Evolutionary conservation across 2,113 vertebrate species (phyloP), one percentile per base, ranked within the genome.

Genomic region (Smithornis capensis): DNA sequence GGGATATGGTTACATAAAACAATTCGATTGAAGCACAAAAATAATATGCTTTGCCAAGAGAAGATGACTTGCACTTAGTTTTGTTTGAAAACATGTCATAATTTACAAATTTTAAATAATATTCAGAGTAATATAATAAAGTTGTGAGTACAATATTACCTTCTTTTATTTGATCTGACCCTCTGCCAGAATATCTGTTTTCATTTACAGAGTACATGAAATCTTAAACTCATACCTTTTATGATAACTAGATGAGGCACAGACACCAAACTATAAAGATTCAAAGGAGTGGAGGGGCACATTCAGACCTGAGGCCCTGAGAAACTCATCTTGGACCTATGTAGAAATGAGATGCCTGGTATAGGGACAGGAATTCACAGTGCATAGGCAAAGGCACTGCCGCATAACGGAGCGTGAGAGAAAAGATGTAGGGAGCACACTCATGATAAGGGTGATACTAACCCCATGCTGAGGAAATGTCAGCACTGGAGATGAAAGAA

Each of bases 1-100:
- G 92, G 44, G 83, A 74, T 35, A 55, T 24, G 31, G 18, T 90
- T 94, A 86, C 71, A 71, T 70, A 81, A 95, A 90, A 71, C 60
- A 94, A 93, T 87, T 90, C 27, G 84, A 86, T 76, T 93, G 82
- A 82, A 89, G 45, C 29, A 74, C 55, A 76, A 77, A 81, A 74
- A 37, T 83, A 55, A 82, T 56, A 80, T 38, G 60, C 57, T 87
- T 91, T 93, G 33, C 35, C 44, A 49, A 50, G 59, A 81, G 24
- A 88, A 88, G 52, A 83, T 3, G 2, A 3, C 76, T 80, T 49
- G 38, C 84, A 68, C 37, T 64, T 76, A 9, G 24, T 60, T 87
- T 76, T 76, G 11, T 57, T 84, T 84, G 44, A 23, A 94, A 94
- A 86, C 19, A 17, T 86, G 52, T 70, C 25, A 56, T 45, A 49